phyloP scores from a whole-genome alignment of 2,113 vertebrate genomes.

The Odocoileus virginianus region DNA sequence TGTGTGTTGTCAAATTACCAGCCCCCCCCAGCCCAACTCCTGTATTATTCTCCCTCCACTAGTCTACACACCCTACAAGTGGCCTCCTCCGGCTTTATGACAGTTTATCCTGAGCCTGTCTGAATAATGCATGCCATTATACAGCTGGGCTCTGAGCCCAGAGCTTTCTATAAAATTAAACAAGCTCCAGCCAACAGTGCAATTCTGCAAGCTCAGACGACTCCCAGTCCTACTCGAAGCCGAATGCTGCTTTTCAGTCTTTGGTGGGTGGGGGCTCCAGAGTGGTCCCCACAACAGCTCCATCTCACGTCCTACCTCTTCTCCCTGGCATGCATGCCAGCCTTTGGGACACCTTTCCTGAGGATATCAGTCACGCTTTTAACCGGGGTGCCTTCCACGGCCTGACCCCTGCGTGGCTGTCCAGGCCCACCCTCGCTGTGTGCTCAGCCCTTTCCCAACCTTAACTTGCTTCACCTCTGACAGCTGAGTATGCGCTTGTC shows the following conservation, averaged over 20 bases:
- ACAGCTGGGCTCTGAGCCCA: slow-evolving; percentile 60
- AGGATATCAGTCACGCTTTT: not conserved
- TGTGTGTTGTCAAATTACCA: not conserved
- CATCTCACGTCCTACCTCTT: not conserved
- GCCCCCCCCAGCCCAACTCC: not conserved
- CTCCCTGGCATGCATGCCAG: not conserved
- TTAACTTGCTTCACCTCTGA: not conserved
- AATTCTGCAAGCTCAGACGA: slow-evolving; percentile 38
- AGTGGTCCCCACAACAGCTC: not conserved
- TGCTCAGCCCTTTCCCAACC: not conserved
- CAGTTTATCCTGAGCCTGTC: slow-evolving; percentile 39
- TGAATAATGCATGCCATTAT: slow-evolving; percentile 61
- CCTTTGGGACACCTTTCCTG: not conserved
- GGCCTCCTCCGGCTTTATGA: slow-evolving; percentile 19
- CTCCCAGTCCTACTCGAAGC: not conserved
- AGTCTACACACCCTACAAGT: not conserved
- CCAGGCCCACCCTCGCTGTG: not conserved
- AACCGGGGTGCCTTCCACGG: not conserved
- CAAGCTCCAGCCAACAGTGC: slow-evolving; percentile 35
- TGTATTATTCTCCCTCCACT: not conserved
- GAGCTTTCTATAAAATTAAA: slow-evolving; percentile 75
- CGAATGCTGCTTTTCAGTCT: not conserved
- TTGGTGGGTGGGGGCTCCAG: not conserved
- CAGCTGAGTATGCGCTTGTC: not conserved
- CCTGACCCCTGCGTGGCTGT: rapidly evolving